Evolutionary conservation across 1,140 invertebrate species (phyloP).

Genomic region (Calycopis cecrops): DNA sequence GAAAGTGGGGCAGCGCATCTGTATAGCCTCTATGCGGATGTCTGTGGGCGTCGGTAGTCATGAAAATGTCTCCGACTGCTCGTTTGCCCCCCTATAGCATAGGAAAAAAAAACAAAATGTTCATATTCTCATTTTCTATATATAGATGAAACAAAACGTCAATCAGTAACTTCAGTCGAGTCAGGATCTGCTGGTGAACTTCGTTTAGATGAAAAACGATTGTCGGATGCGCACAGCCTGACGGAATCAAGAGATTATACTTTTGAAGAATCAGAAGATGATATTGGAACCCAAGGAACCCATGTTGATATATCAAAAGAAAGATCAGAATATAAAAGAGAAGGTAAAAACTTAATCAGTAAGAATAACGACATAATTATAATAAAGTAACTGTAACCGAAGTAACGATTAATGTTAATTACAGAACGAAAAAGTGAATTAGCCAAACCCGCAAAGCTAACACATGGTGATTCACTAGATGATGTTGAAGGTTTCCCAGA

Average conservation of each 20-base stretch:
- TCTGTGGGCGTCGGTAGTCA: too few relatives aligned
- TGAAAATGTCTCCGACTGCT: too few relatives aligned
- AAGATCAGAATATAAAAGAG: constrained; percentile 42
- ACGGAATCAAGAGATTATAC: constrained; percentile 73
- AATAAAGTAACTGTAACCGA: neutral
- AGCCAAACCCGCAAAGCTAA: constrained; percentile 48
- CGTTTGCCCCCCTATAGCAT: too few relatives aligned
- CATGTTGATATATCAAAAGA: constrained; percentile 52
- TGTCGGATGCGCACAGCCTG: constrained; percentile 68
- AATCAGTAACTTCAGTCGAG: constrained; percentile 62
- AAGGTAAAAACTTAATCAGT: constrained; percentile 37
- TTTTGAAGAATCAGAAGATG: constrained; percentile 74
- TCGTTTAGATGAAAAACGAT: constrained; percentile 61
- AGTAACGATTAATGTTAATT: constrained; percentile 12
- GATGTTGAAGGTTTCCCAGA: constrained; percentile 72
- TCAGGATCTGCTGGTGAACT: constrained; percentile 59
- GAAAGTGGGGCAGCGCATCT: too few relatives aligned
- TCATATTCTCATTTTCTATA: neutral
- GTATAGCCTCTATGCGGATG: too few relatives aligned
- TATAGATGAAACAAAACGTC: constrained; percentile 48
- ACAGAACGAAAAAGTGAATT: constrained; percentile 42
- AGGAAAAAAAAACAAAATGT: neutral
- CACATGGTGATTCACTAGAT: constrained; percentile 70
- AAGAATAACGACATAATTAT: constrained; percentile 23
- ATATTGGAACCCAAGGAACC: constrained; percentile 60